Evolutionary conservation across 30 jellyfish, hydroid and myxozoan genomes (phyloP).

Genomic region (Mastigias papua): DNA sequence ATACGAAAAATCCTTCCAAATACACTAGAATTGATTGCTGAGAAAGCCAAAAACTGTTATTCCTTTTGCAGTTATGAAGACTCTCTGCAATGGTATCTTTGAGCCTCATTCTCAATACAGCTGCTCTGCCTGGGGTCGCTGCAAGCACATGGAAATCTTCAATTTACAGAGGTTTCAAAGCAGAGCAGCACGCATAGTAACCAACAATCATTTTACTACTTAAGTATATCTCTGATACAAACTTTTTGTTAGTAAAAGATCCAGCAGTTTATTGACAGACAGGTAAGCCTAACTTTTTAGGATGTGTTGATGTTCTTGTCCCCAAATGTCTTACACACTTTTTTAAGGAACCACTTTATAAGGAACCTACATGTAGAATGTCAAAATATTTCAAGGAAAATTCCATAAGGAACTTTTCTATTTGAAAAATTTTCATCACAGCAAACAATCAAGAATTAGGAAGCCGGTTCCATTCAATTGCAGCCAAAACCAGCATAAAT

Average conservation of each 20-base stretch:
- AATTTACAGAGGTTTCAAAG: conserved; percentile 4
- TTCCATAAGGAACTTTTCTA: not conserved
- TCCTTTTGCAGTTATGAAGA: not conserved
- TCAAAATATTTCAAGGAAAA: not conserved
- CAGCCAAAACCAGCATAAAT: not conserved
- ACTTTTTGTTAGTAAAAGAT: not conserved
- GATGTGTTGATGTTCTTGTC: no score
- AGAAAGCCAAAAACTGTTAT: not conserved
- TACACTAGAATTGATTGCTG: not conserved
- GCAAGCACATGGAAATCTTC: conserved; percentile 13
- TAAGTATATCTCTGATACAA: conserved; percentile 16
- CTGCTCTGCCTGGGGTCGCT: conserved; percentile 18
- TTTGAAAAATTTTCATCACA: not conserved
- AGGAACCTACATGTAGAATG: not conserved
- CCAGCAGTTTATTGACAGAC: not conserved
- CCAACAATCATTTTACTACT: not conserved
- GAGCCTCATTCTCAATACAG: conserved; percentile 13
- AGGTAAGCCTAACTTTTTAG: not conserved
- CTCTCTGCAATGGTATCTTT: not conserved
- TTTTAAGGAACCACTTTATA: not conserved
- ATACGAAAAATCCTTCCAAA: not conserved
- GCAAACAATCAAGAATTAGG: not conserved
- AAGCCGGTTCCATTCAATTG: not conserved
- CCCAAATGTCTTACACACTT: not conserved
- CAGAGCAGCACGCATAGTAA: conserved; percentile 21